Evolutionary conservation across 2,888 invertebrate genomes (phyloP).

Genomic region (Aspidapion aeneum): DNA sequence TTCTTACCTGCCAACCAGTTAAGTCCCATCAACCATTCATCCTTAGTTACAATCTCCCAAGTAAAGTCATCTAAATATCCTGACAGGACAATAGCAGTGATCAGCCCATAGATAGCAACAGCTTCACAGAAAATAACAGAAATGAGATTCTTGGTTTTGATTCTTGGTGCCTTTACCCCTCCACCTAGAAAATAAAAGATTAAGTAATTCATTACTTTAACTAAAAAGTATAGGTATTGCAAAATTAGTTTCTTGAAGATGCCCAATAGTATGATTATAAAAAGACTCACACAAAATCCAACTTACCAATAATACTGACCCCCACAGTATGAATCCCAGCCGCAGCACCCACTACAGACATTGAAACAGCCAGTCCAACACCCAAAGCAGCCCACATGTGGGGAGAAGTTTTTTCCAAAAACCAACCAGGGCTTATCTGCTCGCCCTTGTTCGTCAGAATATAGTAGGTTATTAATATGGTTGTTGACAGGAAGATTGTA

Average conservation of each 20-base stretch:
- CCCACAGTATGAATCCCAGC: conserved; percentile 94
- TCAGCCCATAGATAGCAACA: conserved; percentile 98
- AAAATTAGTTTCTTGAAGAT: too few relatives aligned
- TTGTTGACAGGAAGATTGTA: conserved; percentile 40
- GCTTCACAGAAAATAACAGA: conserved; percentile 99
- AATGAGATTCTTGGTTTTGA: conserved; percentile 98
- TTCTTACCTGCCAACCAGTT: conserved; percentile 64
- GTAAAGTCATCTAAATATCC: conserved; percentile 62
- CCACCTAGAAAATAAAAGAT: conserved; percentile 83
- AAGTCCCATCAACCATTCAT: conserved; percentile 50
- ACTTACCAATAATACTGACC: conserved; percentile 82
- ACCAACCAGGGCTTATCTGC: conserved; percentile 86
- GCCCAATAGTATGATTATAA: too few relatives aligned
- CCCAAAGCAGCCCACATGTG: conserved; percentile 97
- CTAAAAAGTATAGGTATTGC: too few relatives aligned
- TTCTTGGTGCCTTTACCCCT: conserved; percentile 97
- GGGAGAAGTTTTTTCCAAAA: conserved; percentile 84
- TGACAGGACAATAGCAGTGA: conserved; percentile 95
- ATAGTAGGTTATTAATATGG: conserved; percentile 57
- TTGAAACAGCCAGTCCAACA: conserved; percentile 86
- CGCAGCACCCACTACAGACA: conserved; percentile 97
- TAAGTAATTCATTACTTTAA: too few relatives aligned
- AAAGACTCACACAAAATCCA: too few relatives aligned
- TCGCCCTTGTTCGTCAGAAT: conserved; percentile 83
- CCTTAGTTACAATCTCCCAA: conserved; percentile 46